Conservation (phyloP, 2,888 invertebrate genomes). For the Synanthedon formicaeformis region DNA sequence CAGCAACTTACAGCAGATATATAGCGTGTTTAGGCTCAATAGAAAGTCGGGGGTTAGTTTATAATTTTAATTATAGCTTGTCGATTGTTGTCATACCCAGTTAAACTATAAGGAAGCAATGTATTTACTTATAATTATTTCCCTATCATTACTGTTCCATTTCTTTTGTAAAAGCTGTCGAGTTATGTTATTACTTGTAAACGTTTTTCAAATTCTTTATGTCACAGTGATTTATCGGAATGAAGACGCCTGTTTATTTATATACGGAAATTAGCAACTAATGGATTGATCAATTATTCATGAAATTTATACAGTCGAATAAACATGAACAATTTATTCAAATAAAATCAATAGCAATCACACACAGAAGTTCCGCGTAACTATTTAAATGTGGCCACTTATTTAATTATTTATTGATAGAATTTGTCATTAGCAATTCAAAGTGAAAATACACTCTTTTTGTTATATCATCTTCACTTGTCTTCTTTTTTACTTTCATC, state of each 20-base stretch:
- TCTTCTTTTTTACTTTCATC: too few species aligned
- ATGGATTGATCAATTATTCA: conserved; percentile 9
- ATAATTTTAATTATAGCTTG: too few species aligned
- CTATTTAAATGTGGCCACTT: conserved; percentile 15
- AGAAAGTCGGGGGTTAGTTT: too few species aligned
- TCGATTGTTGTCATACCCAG: neutral
- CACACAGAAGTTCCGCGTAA: conserved; percentile 16
- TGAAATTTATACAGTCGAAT: conserved; percentile 17
- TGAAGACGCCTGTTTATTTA: conserved; percentile 13
- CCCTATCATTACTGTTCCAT: neutral
- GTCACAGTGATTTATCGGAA: neutral
- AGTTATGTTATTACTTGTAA: conserved; percentile 15
- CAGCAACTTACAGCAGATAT: too few species aligned
- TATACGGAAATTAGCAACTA: conserved; percentile 12
- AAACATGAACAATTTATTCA: conserved; percentile 16
- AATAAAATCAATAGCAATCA: conserved; percentile 3
- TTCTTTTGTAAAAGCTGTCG: neutral
- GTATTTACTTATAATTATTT: neutral
- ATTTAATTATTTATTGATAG: conserved; percentile 12
- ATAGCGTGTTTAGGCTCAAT: too few species aligned
- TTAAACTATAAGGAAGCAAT: neutral
- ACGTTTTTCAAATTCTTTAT: conserved; percentile 10
- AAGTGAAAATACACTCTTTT: neutral
- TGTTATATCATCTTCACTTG: neutral
- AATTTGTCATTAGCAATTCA: neutral